A percentile compares a stretch with the other conserved stretches of the same genome.
These are phyloP conservation scores for Pseudomyrmex dendroicus DNA, from an alignment of 1,140 invertebrate genomes.

Conservation along the genomic window DNA sequence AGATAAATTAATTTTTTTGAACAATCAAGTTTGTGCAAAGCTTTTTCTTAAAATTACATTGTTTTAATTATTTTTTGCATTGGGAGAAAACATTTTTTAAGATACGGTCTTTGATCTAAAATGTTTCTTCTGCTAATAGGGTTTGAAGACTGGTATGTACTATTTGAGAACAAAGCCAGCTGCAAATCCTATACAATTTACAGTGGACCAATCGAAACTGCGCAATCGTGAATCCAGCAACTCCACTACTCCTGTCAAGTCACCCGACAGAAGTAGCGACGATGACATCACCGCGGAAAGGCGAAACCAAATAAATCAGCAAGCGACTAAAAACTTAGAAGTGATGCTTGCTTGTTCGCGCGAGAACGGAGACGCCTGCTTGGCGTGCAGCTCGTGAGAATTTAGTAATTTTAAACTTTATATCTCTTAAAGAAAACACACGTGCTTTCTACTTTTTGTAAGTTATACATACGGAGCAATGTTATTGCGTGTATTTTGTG, in stretches of 20 bases:
- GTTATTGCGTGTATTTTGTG: no score
- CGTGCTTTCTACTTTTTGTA: constrained; percentile 18
- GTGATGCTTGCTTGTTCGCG: constrained; percentile 93
- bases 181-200: constrained; percentile 98
- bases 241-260: constrained; percentile 17
- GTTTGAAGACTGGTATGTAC: constrained; percentile 99
- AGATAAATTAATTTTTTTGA: no score
- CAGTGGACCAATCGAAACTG: constrained; percentile 96
- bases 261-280: constrained; percentile 72
- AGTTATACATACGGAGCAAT: constrained; percentile 4
- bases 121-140: constrained; percentile 85
- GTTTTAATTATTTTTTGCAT: no score
- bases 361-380: constrained; percentile 96
- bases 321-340: constrained; percentile 82
- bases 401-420: background rate
- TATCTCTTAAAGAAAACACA: background rate
- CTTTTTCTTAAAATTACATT: no score
- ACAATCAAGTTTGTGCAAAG: no score
- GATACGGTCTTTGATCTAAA: background rate
- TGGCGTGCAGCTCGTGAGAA: constrained; percentile 90
- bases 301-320: constrained; percentile 25
- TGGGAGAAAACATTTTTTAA: no score
- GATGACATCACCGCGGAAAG: constrained; percentile 48
- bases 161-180: constrained; percentile 98
- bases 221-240: constrained; percentile 68